These are phyloP conservation scores for Cetonia aurata DNA, from an alignment of 2,888 invertebrate genomes.

Conservation along the genomic window DNA sequence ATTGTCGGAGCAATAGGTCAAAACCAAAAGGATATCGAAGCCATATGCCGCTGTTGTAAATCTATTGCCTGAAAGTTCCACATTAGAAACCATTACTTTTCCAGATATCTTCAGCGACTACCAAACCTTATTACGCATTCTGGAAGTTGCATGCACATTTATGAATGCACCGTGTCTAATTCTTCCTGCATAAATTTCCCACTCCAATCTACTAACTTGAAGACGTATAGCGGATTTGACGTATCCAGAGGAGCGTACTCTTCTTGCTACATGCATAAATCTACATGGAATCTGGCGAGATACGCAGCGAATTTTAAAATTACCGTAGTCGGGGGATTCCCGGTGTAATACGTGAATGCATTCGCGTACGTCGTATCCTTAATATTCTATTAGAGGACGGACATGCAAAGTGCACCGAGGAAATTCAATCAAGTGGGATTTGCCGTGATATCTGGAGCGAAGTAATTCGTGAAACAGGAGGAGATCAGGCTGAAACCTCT, in stretches of 20 bases:
- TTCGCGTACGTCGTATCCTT: neutral
- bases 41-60: slow-evolving; percentile 9
- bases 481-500: slow-evolving; percentile 14
- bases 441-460: slow-evolving; percentile 10
- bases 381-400: slow-evolving; percentile 18
- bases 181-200: too few relatives aligned
- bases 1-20: slow-evolving; percentile 21
- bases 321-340: neutral
- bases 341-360: neutral
- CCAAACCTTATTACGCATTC: too few relatives aligned
- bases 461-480: slow-evolving; percentile 29
- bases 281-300: too few relatives aligned
- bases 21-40: slow-evolving; percentile 1
- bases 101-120: too few relatives aligned
- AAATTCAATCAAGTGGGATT: slow-evolving; percentile 36
- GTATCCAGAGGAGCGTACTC: too few relatives aligned
- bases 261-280: too few relatives aligned
- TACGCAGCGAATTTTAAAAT: neutral
- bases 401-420: slow-evolving; percentile 16
- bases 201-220: too few relatives aligned
- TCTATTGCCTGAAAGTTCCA: neutral
- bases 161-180: too few relatives aligned
- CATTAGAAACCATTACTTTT: too few relatives aligned
- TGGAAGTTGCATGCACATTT: too few relatives aligned
- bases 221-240: too few relatives aligned